Evolutionary conservation across 2,888 invertebrate species (phyloP), one percentile per base, ranked within the genome.

Genomic region (Volucella bombylans): DNA sequence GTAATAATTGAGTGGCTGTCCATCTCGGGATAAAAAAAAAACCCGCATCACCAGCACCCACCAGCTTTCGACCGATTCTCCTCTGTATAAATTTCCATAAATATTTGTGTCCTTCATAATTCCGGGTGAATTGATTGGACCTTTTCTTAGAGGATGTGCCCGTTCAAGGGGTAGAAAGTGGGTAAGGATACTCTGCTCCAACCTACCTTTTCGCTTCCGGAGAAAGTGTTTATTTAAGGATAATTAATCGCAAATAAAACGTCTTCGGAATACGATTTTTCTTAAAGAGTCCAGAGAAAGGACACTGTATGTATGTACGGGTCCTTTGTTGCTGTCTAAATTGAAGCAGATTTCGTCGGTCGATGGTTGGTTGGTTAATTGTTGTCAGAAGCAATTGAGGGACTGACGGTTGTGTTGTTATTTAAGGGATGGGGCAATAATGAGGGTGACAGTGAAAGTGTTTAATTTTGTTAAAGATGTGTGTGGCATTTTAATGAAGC

Each of bases 171-270:
- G 0, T 31, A 31, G 31, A 31, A 31, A 31, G 31, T 31, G 31
- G 31, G 31, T 31, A 6, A 31, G 6, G 31, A 31, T 31, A 31
- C 31, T 31, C 31, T 6, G 31, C 1, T 31, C 31, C 31, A 31
- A 31, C 31, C 31, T 31, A 31, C 79, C 72, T 79, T 81, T 64
- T 65, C 52, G 38, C 52, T 69, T 71, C 49, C 23, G 59, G 65
- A 49, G 55, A 76, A 72, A 81, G 72, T 81, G 80, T 81, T 85
- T 85, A 72, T 77, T 81, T 85, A 81, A 85, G 81, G 76, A 85
- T 85, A 85, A 85, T 85, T 85, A 85, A 85, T 85, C 57, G 81
- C 85, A 85, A 85, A 85, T 85, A 85, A 59, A 85, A 81, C 72
- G 69, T 74, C 73, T 43, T 59, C 10, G 47, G 76, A 81, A 77